phyloP scores from a whole-genome alignment of 2,797 vertebrate species.

The Muraenolepis orangiensis region DNA sequence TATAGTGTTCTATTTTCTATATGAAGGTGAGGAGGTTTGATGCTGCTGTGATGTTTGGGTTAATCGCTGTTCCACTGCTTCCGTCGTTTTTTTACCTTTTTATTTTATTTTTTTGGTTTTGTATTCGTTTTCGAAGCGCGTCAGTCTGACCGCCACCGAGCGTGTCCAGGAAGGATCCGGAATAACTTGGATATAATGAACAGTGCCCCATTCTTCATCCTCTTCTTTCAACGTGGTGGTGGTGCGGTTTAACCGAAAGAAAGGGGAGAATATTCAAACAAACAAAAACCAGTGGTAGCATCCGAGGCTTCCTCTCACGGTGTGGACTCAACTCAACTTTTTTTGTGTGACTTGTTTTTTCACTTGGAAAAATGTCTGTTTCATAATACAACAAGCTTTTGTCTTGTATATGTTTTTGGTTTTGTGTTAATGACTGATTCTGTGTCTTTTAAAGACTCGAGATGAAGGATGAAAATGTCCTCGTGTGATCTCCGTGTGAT shows the following conservation, averaged over 20 bases:
- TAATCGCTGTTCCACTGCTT: conserved; percentile 5
- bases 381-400: not conserved
- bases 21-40: conserved; percentile 60
- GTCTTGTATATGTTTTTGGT: not conserved
- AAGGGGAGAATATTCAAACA: not conserved
- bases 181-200: not conserved
- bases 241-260: not conserved
- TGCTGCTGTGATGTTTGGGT: conserved; percentile 50
- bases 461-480: not conserved
- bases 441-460: not conserved
- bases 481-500: too few relatives aligned
- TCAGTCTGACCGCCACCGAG: not conserved
- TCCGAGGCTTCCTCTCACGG: not conserved
- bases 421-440: not conserved
- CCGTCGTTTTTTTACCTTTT: conserved; percentile 18
- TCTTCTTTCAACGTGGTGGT: not conserved
- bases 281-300: not conserved
- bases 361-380: not conserved
- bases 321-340: not conserved
- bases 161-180: too few relatives aligned
- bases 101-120: conserved; percentile 18
- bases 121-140: not conserved
- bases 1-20: conserved; percentile 74
- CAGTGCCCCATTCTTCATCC: not conserved
- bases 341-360: not conserved